A percentile compares a stretch with the other conserved stretches of the same genome.
These are phyloP conservation scores for Ptilodon capucinus DNA, from an alignment of 2,888 invertebrate species.

Conservation along the genomic window DNA sequence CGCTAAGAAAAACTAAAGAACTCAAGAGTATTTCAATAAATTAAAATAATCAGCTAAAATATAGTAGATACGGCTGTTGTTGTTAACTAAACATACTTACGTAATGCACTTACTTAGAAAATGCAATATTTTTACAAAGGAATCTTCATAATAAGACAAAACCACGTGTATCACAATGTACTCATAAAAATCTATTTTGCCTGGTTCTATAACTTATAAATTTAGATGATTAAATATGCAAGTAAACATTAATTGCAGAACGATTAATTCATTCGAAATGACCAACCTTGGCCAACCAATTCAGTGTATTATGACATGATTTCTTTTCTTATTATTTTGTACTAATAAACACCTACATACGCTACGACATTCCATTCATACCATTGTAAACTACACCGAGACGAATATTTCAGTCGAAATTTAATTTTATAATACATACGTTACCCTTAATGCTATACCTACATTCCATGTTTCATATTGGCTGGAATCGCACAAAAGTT, in stretches of 20 bases:
- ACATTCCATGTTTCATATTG: conserved; percentile 61
- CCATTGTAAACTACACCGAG: conserved; percentile 76
- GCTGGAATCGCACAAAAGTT: conserved; percentile 73
- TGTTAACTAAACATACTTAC: conserved; percentile 45
- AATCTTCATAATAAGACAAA: conserved; percentile 21
- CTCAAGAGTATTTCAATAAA: conserved; percentile 78
- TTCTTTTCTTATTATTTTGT: conserved; percentile 65
- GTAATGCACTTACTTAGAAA: conserved; percentile 78
- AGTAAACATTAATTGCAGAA: not conserved
- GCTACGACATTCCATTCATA: conserved; percentile 72
- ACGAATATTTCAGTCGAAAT: conserved; percentile 80
- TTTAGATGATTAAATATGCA: not conserved
- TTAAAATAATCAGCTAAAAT: conserved; percentile 68
- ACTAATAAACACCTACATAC: conserved; percentile 78
- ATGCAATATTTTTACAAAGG: conserved; percentile 71
- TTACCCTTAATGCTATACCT: conserved; percentile 60
- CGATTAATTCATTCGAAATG: not conserved
- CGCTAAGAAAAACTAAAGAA: conserved; percentile 74
- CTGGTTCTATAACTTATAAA: not conserved
- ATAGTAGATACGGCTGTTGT: conserved; percentile 54
- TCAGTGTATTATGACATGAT: conserved; percentile 37
- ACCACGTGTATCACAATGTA: conserved; percentile 2
- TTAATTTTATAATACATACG: conserved; percentile 73
- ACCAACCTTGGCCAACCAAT: too few relatives aligned
- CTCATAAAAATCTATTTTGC: conserved; percentile 16